Base-by-base conservation (phyloP, 2,888 invertebrate genomes). In the Archaeoteleia sp. region DNA sequence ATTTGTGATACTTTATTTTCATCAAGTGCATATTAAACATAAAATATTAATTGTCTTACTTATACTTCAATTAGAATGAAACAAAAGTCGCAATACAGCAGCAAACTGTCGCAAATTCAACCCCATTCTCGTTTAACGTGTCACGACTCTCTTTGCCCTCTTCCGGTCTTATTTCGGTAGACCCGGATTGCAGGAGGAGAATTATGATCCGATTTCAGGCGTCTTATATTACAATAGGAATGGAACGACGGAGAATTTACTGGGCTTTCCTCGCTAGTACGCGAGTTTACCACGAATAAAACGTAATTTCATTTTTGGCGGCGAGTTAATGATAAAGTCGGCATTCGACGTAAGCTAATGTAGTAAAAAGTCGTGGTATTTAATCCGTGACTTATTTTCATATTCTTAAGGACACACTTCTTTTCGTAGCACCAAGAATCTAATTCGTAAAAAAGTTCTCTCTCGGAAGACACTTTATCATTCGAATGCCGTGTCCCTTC, bases 211-310 rank as follows among this genome's bases (percentile, higher is more conserved):
- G 30, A 30, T 30, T 30, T 30, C 30, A 30, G 10, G 9, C 30
- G 30, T 30, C 30, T 30, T 30, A 30, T 30, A 30, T 30, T 30
- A 30, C n/a, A 30, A 30, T 30, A 30, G 4, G 10, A 30, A 30
- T 30, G 30, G 10, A 30, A 30, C 10, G 30, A 10, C 30, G 10
- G 27, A 30, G 9, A 30, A 30, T 30, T 30, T 30, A 30, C 30
- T 30, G 30, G 10, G 10, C 9, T 30, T 10, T 30, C 30, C 10
- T 30, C 9, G 30, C 30, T 9, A 10, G 9, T 9, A 30, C 10
- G 2, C 10, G 10, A 30, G 10, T 30, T 30, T 30, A 30, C 30
- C 10, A 1, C 30, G 10, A 30, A 10, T 30, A 30, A 30, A 30
- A 30, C 10, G 30, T 30, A 30, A 9, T 30, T 30, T 30, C 10